Base-by-base conservation (phyloP, 2,888 invertebrate species). In the Coelinius sp. region DNA sequence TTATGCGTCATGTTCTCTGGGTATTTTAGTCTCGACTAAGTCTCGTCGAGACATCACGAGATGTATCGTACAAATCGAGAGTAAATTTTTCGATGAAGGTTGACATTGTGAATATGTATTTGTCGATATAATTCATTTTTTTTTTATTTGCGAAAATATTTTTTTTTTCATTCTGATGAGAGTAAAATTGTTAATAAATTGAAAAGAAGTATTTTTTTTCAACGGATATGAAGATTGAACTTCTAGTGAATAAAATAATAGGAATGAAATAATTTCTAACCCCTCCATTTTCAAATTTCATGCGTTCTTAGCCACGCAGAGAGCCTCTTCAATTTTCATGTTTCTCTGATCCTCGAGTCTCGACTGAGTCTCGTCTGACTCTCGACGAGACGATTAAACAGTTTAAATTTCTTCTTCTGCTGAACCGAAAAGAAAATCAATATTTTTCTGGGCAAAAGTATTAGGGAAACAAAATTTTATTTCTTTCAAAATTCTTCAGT, bases 281-380 rank as follows among this genome's bases (percentile, higher is more conserved):
- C n/a, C n/a, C n/a, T n/a, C n/a, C n/a, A n/a, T n/a, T n/a, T n/a
- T n/a, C n/a, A n/a, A n/a, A n/a, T n/a, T n/a, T n/a, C n/a, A n/a
- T n/a, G n/a, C n/a, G n/a, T n/a, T n/a, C n/a, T n/a, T n/a, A n/a
- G n/a, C n/a, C n/a, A n/a, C n/a, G n/a, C n/a, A n/a, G n/a, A n/a
- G n/a, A n/a, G 69, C 73, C 67, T 70, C 70, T 70, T 73, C 67
- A 22, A 8, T 62, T 64, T 41, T 73, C 41, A 70, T 73, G 73
- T 27, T 73, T 41, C 67, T 44, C 68, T 68, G 64, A 64, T 70
- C 38, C 63, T 67, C 67, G 63, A 68, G 73, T 44, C 44, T 44
- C 44, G 14, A n/a, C 2, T 17, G 2, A 44, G n/a, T 44, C 44
- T 44, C 44, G 14, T n/a, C 44, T 2, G 35, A 10, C 35, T 35